phyloP scores from a whole-genome alignment of 2,797 vertebrate genomes.

The Poeciliopsis gracilis region DNA sequence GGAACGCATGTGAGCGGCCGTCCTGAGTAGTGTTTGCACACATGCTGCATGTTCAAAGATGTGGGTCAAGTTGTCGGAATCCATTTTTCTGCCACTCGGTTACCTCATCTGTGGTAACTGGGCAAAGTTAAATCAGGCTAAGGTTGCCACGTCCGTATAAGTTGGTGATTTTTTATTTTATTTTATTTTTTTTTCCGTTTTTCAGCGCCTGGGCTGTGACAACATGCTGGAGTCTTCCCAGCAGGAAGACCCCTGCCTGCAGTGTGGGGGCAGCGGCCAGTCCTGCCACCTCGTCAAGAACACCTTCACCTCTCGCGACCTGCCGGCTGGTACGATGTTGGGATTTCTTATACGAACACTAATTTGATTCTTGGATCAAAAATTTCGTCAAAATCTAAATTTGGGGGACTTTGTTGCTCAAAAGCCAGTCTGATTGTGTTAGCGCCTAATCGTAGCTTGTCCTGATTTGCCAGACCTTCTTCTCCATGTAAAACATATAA shows the following conservation, averaged over 20 bases:
- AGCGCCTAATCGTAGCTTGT: neutral
- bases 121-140: neutral
- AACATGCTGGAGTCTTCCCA: slow-evolving; percentile 88
- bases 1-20: neutral
- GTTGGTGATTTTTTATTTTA: too few relatives aligned
- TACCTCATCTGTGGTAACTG: neutral
- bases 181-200: neutral
- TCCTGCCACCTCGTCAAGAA: slow-evolving; percentile 87
- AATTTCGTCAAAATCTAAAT: neutral
- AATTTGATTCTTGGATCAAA: neutral
- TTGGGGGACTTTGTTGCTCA: neutral
- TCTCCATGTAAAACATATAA: too few relatives aligned
- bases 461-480: neutral
- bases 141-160: neutral
- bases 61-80: neutral
- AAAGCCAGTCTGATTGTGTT: neutral
- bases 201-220: slow-evolving; percentile 92
- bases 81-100: neutral
- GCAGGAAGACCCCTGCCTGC: slow-evolving; percentile 92
- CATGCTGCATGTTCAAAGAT: neutral
- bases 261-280: slow-evolving; percentile 90
- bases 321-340: slow-evolving; percentile 84
- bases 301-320: slow-evolving; percentile 79
- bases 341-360: neutral
- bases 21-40: neutral